Evolutionary conservation across 2,113 vertebrate genomes (phyloP).

Genomic region (Athene noctua): DNA sequence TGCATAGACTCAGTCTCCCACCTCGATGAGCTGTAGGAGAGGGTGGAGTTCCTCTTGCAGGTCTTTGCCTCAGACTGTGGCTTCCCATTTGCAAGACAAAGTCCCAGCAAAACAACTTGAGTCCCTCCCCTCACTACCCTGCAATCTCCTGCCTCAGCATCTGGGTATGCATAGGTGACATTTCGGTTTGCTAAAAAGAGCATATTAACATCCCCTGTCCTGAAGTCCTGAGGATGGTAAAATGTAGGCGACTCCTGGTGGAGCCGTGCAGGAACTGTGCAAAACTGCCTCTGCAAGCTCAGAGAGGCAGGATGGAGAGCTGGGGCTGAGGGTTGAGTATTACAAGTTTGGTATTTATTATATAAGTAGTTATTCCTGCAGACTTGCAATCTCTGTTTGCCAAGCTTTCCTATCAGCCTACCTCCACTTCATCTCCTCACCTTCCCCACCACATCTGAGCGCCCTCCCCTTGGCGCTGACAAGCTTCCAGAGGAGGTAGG

Average conservation of each 20-base stretch:
- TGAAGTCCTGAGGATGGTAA: neutral
- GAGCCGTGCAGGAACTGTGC: accelerated
- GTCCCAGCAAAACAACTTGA: neutral
- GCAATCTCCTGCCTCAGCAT: neutral
- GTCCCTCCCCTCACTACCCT: neutral
- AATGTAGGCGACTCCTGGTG: neutral
- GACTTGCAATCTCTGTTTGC: neutral
- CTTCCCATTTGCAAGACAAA: neutral
- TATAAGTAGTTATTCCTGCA: neutral
- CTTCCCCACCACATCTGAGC: neutral
- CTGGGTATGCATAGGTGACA: neutral
- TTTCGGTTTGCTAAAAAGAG: neutral
- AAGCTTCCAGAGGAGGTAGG: neutral
- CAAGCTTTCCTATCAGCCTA: neutral
- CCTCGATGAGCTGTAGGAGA: accelerated
- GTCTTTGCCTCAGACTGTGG: neutral
- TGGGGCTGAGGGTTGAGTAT: accelerated
- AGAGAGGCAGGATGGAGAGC: neutral
- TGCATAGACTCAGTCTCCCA: neutral
- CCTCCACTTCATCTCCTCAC: neutral
- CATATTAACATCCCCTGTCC: neutral
- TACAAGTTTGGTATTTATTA: neutral
- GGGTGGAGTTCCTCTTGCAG: neutral
- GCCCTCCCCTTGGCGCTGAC: neutral
- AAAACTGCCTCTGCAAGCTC: neutral